phyloP scores from a whole-genome alignment of 2,113 vertebrate genomes.

The Sebastes schlegelii region DNA sequence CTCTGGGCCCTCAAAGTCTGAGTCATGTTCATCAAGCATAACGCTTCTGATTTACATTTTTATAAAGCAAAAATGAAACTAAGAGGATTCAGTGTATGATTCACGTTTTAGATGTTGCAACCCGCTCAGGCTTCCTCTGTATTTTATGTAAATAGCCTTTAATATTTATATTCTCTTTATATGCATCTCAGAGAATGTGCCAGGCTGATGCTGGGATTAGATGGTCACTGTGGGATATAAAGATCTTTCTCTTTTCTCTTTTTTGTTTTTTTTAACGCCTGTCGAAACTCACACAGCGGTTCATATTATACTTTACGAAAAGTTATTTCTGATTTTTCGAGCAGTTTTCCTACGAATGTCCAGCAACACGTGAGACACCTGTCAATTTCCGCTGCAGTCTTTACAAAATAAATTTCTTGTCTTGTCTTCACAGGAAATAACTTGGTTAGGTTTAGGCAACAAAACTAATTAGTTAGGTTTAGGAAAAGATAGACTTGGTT shows the following conservation, averaged over 20 bases:
- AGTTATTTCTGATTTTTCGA: too few species aligned
- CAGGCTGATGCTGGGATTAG: background rate
- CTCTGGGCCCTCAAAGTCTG: slow-evolving; percentile 50
- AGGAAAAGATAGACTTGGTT: too few species aligned
- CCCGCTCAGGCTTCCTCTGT: background rate
- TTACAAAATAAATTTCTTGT: too few species aligned
- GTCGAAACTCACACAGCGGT: slow-evolving; percentile 11
- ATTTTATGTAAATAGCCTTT: slow-evolving; percentile 40
- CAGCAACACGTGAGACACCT: too few species aligned
- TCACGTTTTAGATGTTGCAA: slow-evolving; percentile 16
- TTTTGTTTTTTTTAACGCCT: background rate
- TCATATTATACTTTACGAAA: too few species aligned
- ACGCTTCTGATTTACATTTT: slow-evolving; percentile 57
- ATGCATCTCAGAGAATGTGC: background rate
- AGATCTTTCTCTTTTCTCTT: slow-evolving; percentile 6
- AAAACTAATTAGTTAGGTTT: too few species aligned
- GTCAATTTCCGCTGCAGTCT: too few species aligned
- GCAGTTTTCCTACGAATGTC: too few species aligned
- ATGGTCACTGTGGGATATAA: slow-evolving; percentile 2
- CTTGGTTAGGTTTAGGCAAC: too few species aligned
- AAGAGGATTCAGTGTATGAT: slow-evolving; percentile 20
- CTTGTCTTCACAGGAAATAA: too few species aligned
- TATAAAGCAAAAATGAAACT: slow-evolving; percentile 44
- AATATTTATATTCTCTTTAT: slow-evolving; percentile 11
- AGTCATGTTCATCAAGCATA: slow-evolving; percentile 48